Conservation (phyloP, 2,888 invertebrate genomes). For the Eueremaeus valkanovi region DNA sequence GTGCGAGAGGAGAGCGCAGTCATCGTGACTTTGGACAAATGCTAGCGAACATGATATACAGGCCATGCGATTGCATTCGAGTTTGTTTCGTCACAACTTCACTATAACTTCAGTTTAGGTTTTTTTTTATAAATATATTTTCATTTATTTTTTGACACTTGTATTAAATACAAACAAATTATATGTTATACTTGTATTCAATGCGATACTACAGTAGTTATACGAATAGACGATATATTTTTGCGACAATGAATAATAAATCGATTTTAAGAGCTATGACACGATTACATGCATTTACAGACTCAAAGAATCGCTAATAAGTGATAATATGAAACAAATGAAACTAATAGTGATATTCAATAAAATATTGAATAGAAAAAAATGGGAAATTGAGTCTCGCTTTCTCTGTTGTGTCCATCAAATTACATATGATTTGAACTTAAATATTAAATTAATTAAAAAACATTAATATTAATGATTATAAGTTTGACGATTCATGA, state of each 20-base stretch:
- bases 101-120: background rate
- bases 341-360: background rate
- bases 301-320: constrained; percentile 4
- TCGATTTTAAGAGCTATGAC: constrained; percentile 21
- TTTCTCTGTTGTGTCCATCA: background rate
- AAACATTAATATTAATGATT: background rate
- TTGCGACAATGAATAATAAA: constrained; percentile 30
- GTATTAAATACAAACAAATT: constrained; percentile 27
- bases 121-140: background rate
- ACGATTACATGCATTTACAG: constrained; percentile 27
- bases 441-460: background rate
- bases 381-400: background rate
- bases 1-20: constrained; percentile 19
- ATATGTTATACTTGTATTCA: too few species aligned
- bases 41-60: background rate
- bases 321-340: background rate
- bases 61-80: constrained; percentile 3
- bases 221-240: constrained; percentile 5
- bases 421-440: background rate
- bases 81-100: constrained; percentile 2
- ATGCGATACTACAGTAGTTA: background rate
- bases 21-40: constrained; percentile 34
- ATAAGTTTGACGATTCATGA: constrained; percentile 21
- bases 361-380: background rate
- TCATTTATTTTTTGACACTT: background rate